Percentiles rank a stretch among this genome's conserved stretches.
phyloP scores from a whole-genome alignment of 1,140 invertebrate species.

The Drosophila ambigua region DNA sequence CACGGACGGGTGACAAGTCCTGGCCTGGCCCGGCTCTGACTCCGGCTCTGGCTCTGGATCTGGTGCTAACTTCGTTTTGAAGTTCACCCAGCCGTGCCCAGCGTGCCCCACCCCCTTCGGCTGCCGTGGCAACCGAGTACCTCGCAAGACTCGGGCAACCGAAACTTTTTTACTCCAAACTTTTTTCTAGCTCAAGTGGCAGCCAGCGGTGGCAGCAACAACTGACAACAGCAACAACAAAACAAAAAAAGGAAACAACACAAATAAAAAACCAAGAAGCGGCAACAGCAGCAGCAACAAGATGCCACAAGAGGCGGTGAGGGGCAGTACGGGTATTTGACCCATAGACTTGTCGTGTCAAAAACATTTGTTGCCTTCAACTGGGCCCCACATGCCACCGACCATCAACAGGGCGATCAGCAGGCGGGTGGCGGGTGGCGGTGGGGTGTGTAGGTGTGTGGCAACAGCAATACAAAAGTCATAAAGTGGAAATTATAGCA shows the following conservation, averaged over 20 bases:
- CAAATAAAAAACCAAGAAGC: slow-evolving; percentile 23
- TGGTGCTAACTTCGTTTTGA: slow-evolving; percentile 67
- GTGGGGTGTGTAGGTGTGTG: slow-evolving; percentile 5
- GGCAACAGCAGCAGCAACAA: slow-evolving; percentile 8
- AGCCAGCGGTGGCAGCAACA: slow-evolving; percentile 10
- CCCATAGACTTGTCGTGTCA: slow-evolving; percentile 76
- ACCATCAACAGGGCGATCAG: not conserved
- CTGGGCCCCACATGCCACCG: slow-evolving; percentile 48
- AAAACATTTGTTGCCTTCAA: slow-evolving; percentile 76
- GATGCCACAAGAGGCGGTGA: slow-evolving; percentile 8
- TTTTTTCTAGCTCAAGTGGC: slow-evolving; percentile 64
- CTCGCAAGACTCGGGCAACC: slow-evolving; percentile 41
- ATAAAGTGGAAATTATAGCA: slow-evolving; percentile 60
- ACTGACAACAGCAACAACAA: slow-evolving; percentile 31
- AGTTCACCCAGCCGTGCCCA: slow-evolving; percentile 67
- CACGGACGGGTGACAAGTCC: slow-evolving; percentile 27
- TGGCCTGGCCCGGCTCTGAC: slow-evolving; percentile 9
- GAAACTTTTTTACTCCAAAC: slow-evolving; percentile 53
- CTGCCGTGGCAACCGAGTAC: slow-evolving; percentile 20
- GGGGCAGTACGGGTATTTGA: slow-evolving; percentile 55
- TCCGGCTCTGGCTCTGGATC: slow-evolving; percentile 1
- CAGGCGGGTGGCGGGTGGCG: not conserved
- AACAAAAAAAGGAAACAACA: slow-evolving; percentile 17
- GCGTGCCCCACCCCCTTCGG: not conserved
- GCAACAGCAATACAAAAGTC: slow-evolving; percentile 45